A percentile compares a stretch with the other conserved stretches of the same genome.
These are phyloP conservation scores for Characodon lateralis DNA, from an alignment of 2,797 vertebrate genomes.

Conservation along the genomic window DNA sequence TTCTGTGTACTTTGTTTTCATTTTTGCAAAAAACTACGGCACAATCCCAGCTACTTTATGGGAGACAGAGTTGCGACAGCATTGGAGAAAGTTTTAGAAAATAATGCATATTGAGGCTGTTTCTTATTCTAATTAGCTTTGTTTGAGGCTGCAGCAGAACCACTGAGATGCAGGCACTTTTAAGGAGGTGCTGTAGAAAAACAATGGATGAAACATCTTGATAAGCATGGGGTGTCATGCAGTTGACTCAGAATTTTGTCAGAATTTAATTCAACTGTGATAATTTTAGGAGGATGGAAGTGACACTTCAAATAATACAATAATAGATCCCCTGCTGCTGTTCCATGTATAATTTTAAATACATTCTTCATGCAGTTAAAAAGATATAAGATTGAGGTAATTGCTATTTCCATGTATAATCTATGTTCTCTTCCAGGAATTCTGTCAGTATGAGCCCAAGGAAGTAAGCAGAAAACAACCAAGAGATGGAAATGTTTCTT, in stretches of 20 bases:
- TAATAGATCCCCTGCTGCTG: conserved; percentile 7
- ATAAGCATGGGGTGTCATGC: conserved; percentile 7
- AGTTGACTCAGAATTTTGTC: neutral
- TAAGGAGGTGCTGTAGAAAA: neutral
- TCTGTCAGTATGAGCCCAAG: neutral
- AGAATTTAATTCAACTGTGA: neutral
- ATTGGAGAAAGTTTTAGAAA: neutral
- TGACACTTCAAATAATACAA: neutral
- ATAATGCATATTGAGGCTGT: neutral
- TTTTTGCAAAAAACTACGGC: neutral
- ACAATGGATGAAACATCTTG: conserved; percentile 2
- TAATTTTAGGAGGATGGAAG: conserved; percentile 1
- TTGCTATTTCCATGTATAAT: neutral
- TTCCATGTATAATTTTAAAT: conserved; percentile 14
- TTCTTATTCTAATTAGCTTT: neutral
- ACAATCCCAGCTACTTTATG: neutral
- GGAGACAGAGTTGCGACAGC: neutral
- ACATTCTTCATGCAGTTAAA: conserved; percentile 10
- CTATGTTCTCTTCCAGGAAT: neutral
- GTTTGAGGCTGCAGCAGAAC: neutral
- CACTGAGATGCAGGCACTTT: neutral
- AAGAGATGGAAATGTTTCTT: conserved; percentile 20
- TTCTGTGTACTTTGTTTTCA: neutral
- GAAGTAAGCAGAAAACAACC: conserved; percentile 2
- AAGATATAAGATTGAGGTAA: conserved; percentile 5